Conservation (phyloP, 2,888 invertebrate species). For the Diarsia mendica region DNA sequence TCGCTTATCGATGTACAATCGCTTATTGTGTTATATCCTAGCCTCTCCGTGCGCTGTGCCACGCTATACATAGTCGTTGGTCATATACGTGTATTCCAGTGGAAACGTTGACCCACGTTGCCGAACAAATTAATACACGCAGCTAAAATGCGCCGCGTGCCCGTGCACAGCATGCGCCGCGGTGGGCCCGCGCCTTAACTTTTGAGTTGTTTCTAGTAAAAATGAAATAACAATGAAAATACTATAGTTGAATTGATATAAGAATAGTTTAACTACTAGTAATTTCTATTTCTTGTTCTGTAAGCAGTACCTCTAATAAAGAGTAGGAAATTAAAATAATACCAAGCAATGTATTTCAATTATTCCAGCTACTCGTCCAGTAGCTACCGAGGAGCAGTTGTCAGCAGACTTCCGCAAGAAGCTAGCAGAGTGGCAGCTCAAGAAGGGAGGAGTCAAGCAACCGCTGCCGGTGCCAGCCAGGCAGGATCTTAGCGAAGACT, state of each 20-base stretch:
- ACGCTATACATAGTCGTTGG: too few relatives aligned
- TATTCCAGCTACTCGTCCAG: slow-evolving; percentile 79
- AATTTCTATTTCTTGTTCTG: not conserved
- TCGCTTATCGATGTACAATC: too few relatives aligned
- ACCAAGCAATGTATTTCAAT: not conserved
- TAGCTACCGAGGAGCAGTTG: slow-evolving; percentile 92
- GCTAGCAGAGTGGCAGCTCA: slow-evolving; percentile 96
- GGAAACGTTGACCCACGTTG: too few relatives aligned
- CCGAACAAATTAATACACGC: too few relatives aligned
- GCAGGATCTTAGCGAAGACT: slow-evolving; percentile 94
- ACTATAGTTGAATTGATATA: not conserved
- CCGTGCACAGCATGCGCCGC: too few relatives aligned
- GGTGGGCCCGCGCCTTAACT: too few relatives aligned
- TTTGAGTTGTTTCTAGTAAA: not conserved
- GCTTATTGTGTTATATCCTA: too few relatives aligned
- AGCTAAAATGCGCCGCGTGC: too few relatives aligned
- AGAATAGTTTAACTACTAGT: not conserved
- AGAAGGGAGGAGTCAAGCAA: slow-evolving; percentile 90
- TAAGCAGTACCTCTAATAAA: not conserved
- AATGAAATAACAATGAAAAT: not conserved
- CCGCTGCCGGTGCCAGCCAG: slow-evolving; percentile 90
- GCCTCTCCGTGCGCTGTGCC: too few relatives aligned
- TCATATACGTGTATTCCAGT: too few relatives aligned
- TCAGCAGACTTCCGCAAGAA: slow-evolving; percentile 96
- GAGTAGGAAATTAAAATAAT: not conserved